Evolutionary conservation across 2,888 invertebrate species (phyloP).

Genomic region (Drosophila atroscutellata): DNA sequence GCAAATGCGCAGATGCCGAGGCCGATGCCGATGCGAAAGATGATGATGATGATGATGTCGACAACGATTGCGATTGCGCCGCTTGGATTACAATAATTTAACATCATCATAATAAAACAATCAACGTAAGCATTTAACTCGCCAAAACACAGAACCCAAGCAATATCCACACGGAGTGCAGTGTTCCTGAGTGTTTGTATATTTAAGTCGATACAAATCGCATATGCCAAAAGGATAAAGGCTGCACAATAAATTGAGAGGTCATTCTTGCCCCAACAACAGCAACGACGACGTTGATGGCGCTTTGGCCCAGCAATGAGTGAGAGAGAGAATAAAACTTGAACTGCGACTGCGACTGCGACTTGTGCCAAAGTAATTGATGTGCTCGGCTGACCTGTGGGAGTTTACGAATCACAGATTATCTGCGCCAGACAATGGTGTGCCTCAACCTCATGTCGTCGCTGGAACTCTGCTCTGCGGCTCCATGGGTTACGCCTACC

Average conservation of each 20-base stretch:
- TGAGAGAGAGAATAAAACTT: not conserved
- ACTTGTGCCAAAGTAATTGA: slow-evolving; percentile 84
- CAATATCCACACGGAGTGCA: not conserved
- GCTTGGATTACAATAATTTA: slow-evolving; percentile 84
- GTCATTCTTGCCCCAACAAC: slow-evolving; percentile 72
- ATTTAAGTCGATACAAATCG: slow-evolving; percentile 80
- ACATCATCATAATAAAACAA: slow-evolving; percentile 84
- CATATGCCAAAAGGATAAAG: slow-evolving; percentile 79
- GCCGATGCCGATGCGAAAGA: slow-evolving; percentile 48
- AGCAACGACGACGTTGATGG: slow-evolving; percentile 42
- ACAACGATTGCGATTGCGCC: slow-evolving; percentile 82
- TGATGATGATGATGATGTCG: slow-evolving; percentile 74
- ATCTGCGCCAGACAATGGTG: slow-evolving; percentile 82
- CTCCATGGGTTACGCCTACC: slow-evolving; percentile 58
- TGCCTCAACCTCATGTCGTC: slow-evolving; percentile 72
- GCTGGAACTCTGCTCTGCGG: slow-evolving; percentile 39
- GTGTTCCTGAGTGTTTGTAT: slow-evolving; percentile 32
- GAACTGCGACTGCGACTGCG: slow-evolving; percentile 44
- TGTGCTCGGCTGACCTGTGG: slow-evolving; percentile 83
- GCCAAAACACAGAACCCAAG: slow-evolving; percentile 37
- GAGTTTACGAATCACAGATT: slow-evolving; percentile 83
- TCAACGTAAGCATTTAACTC: slow-evolving; percentile 80
- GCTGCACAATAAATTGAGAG: slow-evolving; percentile 79
- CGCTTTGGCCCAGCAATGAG: slow-evolving; percentile 45
- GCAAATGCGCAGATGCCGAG: slow-evolving; percentile 31